Base-by-base conservation (phyloP, 2,888 invertebrate species). In the Euclidia mi region DNA sequence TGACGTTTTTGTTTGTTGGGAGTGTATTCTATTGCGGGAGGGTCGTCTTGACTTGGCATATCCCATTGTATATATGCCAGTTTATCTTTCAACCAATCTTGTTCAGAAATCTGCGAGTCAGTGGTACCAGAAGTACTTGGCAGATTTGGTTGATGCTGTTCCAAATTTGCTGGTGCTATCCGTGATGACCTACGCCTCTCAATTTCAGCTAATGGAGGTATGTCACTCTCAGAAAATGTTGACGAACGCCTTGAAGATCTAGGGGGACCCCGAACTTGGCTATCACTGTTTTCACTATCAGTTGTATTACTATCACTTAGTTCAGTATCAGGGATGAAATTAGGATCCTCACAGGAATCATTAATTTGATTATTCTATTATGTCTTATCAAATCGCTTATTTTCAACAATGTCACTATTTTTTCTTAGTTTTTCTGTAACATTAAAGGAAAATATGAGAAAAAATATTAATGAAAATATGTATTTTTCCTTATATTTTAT, bases 121-220 rank as follows among this genome's bases (percentile, higher is more conserved):
- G 52, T 40, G 18, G 18, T 18, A 18, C 38, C 20, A 38, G 38
- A 38, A 44, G 38, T 52, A 52, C 38, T 43, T 43, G 51, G 55
- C 50, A 60, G 31, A 31, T 57, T 53, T 53, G 46, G 56, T 49
- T 44, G 42, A 42, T 62, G 56, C 40, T 17, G 38, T 17, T 18
- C 38, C n/a, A 18, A 38, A 38, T 57, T 40, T 49, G 37, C 37
- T 15, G 31, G 32, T 17, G 37, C 35, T 50, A 43, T 43, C 29
- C 18, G 17, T 50, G 37, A 29, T 29, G 43, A 55, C 37, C 50
- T 57, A 55, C 44, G 55, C 55, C 49, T 42, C 50, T 56, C 41
- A 48, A 56, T 60, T 55, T 55, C 50, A 50, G 55, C 50, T 46
- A 46, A 42, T 55, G 46, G 51, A 59, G 18, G 60, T 51, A 48